Percentiles rank a stretch among this genome's conserved stretches.
These are phyloP conservation scores for Arvicanthis niloticus DNA, from an alignment of 2,113 vertebrate species.

Conservation along the genomic window DNA sequence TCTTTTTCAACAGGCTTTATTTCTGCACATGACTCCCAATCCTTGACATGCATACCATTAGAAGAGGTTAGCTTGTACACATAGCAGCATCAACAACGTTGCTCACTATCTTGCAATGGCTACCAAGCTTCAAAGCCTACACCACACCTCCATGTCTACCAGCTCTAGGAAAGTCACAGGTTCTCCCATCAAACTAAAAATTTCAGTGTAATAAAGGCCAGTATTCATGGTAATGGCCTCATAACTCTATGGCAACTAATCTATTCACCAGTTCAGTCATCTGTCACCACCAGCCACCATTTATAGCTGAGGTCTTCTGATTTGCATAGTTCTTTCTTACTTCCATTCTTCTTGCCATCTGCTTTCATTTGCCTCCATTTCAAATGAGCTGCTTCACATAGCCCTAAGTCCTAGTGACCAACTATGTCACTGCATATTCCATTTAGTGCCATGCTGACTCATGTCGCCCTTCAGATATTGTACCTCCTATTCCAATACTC, in stretches of 20 bases:
- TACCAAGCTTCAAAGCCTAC: neutral
- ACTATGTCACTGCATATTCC: neutral
- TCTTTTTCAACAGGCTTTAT: neutral
- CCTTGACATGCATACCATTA: neutral
- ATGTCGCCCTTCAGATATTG: neutral
- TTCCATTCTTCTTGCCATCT: neutral
- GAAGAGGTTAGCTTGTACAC: neutral
- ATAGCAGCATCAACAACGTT: fast-evolving
- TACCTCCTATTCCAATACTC: neutral
- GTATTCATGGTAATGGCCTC: neutral
- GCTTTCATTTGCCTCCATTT: neutral
- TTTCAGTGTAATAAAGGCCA: neutral
- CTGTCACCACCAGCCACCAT: neutral
- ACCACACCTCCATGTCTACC: neutral
- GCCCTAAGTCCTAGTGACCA: neutral
- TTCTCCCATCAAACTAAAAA: neutral
- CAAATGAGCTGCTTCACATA: neutral
- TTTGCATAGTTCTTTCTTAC: neutral
- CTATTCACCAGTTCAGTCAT: neutral
- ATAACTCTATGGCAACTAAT: neutral
- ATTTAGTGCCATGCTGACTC: no score
- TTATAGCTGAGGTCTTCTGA: neutral
- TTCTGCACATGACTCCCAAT: neutral
- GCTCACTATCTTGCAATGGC: neutral
- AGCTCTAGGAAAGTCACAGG: neutral